Base-by-base conservation (phyloP, 2,888 invertebrate genomes). In the Epistrophella euchroma region DNA sequence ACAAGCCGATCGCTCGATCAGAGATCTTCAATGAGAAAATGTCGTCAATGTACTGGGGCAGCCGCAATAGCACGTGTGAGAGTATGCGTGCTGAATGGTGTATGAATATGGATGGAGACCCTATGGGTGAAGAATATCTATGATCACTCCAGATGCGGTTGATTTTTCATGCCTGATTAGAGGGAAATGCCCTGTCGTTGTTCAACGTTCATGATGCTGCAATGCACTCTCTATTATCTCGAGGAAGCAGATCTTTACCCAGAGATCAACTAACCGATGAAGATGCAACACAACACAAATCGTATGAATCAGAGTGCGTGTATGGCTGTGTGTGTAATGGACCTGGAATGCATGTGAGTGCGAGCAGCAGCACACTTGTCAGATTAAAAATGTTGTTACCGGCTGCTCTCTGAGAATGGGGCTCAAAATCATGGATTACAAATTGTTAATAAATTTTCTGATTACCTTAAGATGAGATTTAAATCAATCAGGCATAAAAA, bases 381-480 rank as follows among this genome's bases (percentile, higher is more conserved):
- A 71, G 86, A 86, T 86, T 86, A 86, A 82, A 86, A 82, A 78
- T 52, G 73, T 71, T 75, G 58, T 72, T 35, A 37, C 64, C 50
- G 50, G 52, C 47, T 11, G 28, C n/a, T 64, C 17, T 47, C 77
- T 82, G 50, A 71, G 76, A 86, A 77, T 68, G 43, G 37, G 35
- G 70, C 77, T 86, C 73, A 86, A 77, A 86, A 78, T 86, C 73
- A 71, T 71, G 71, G 82, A 82, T 86, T 86, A 86, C 86, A 86
- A 86, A 86, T 86, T 86, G 82, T 86, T 77, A 86, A 86, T 86
- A 86, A 86, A 86, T 86, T 78, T 78, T 74, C 86, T 86, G 86
- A 86, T 82, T 78, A 78, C 86, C 78, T 86, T 78, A 78, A 82
- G 74, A 73, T 82, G 82, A 82, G 86, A 86, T 86, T 86, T 78